phyloP scores from a whole-genome alignment of 2,797 vertebrate genomes.

The Cottoperca gobio region DNA sequence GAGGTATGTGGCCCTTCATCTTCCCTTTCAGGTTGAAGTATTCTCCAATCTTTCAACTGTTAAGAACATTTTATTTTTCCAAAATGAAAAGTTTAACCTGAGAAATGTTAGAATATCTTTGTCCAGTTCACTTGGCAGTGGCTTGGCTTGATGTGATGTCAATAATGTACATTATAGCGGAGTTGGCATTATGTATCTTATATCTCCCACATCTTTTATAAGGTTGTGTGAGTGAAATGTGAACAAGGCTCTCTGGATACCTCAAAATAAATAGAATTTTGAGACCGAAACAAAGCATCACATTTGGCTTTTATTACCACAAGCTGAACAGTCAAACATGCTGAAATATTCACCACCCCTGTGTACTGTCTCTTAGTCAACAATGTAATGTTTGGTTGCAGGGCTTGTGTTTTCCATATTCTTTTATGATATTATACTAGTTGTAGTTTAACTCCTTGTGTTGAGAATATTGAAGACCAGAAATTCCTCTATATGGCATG shows the following conservation, averaged over 20 bases:
- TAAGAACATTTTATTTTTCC: conserved; percentile 22
- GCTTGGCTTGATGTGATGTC: neutral
- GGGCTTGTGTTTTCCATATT: conserved; percentile 26
- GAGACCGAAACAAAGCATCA: conserved; percentile 40
- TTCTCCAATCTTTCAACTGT: conserved; percentile 33
- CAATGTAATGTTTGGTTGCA: conserved; percentile 29
- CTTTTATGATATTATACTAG: neutral
- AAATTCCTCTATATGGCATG: neutral
- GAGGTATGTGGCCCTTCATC: conserved; percentile 36
- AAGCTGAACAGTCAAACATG: conserved; percentile 23
- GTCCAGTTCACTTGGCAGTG: conserved; percentile 1
- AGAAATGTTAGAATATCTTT: neutral
- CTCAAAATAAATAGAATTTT: conserved; percentile 28
- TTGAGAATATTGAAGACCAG: conserved; percentile 5
- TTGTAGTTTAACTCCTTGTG: conserved; percentile 5
- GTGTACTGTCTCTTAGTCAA: conserved; percentile 15
- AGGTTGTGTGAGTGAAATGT: conserved; percentile 25
- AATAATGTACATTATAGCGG: neutral
- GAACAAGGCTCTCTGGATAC: conserved; percentile 16
- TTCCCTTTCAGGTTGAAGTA: conserved; percentile 62
- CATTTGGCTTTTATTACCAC: conserved; percentile 62
- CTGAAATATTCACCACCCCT: conserved; percentile 34
- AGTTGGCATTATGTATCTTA: conserved; percentile 5
- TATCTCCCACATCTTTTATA: conserved; percentile 2
- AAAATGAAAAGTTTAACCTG: conserved; percentile 41